These are phyloP conservation scores for Lochmaea capreae DNA, from an alignment of 2,888 invertebrate genomes.

Conservation along the genomic window DNA sequence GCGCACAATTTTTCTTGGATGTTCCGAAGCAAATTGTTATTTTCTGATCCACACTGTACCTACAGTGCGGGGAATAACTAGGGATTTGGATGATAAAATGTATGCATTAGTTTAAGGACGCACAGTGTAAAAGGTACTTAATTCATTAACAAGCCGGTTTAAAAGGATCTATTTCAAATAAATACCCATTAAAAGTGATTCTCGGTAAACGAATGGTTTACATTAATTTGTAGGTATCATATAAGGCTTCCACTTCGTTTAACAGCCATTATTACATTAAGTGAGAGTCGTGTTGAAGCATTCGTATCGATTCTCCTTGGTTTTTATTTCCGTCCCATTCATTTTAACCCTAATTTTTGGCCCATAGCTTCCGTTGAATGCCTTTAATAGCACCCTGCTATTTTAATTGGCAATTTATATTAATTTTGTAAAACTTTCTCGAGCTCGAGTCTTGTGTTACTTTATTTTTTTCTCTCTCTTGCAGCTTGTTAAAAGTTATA, in stretches of 20 bases:
- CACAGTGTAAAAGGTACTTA: background rate
- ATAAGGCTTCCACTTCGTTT: constrained; percentile 3
- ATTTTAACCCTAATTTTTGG: background rate
- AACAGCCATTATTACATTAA: background rate
- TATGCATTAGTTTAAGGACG: no score
- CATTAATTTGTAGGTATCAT: background rate
- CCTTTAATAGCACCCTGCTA: background rate
- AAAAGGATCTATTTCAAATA: background rate
- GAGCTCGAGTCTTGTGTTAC: background rate
- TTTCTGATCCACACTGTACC: no score
- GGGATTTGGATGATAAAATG: no score
- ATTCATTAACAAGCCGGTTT: background rate
- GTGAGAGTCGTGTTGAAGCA: background rate
- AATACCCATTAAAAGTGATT: background rate
- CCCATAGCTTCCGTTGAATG: background rate
- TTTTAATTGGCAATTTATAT: background rate
- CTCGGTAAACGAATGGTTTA: background rate
- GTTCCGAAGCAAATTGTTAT: no score
- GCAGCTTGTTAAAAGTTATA: background rate
- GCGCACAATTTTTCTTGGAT: no score
- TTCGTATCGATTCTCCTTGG: no score
- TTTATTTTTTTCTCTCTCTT: no score
- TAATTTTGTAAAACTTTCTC: background rate
- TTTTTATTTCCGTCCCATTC: no score
- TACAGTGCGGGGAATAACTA: no score